Base-by-base conservation (phyloP, 2,888 invertebrate genomes). In the Diadegma fenestrale region DNA sequence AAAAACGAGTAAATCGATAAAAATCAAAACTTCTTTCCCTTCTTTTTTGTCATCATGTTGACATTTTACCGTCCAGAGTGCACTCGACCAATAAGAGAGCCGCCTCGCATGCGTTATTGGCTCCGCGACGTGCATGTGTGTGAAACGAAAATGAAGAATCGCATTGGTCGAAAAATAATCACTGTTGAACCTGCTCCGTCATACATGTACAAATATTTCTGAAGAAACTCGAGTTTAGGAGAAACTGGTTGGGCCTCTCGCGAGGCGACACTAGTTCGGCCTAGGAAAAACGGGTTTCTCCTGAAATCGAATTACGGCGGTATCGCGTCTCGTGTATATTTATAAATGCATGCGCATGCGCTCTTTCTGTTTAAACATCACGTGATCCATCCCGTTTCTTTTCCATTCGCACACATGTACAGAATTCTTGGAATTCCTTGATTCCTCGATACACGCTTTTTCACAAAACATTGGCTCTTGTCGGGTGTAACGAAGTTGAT, bases 341-440 rank as follows among this genome's bases (percentile, higher is more conserved):
- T 61, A 22, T 8, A 51, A 26, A 51, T 5, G 8, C 14, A 19
- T 63, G 17, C 77, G 77, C 66, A 66, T 54, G 77, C 77, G 77
- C 66, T 22, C 17, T 8, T 30, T n/a, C 54, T n/a, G 66, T 54
- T 54, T 2, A 33, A 66, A 68, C 51, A 66, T 77, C 66, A 77
- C 80, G 80, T 84, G 80, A 80, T 68, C 26, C 48, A 48, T 43
- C 51, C 79, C 51, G 37, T 64, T 33, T 61, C 66, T 63, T 26
- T 64, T 48, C 30, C 66, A 51, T 63, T 77, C 73, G 66, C 75
- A 71, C 76, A 73, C 79, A 79, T 75, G 76, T 72, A 48, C 66
- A 58, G 45, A 72, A 80, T 84, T 84, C 84, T 80, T 58, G 77
- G 84, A 80, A 84, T 84, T 80, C 45, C 71, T 72, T 45, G 72